Evolutionary conservation across 2,888 invertebrate genomes (phyloP).

Genomic region (Plebejus anna): DNA sequence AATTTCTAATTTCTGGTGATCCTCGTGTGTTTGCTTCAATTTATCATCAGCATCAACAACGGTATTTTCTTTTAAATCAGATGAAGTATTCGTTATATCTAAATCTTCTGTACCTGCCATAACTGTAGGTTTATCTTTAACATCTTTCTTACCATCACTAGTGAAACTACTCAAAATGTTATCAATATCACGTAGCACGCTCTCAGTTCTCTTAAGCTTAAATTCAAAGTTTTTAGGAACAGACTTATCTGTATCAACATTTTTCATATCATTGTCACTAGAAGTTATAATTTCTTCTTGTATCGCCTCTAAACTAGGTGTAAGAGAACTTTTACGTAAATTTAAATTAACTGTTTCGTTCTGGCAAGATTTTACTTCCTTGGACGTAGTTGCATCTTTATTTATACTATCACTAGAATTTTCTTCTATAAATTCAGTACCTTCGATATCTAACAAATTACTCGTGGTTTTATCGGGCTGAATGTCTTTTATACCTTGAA

Average conservation of each 20-base stretch:
- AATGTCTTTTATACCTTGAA: slow-evolving; percentile 54
- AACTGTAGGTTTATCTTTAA: slow-evolving; percentile 16
- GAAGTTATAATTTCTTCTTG: slow-evolving; percentile 37
- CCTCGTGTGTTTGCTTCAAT: slow-evolving; percentile 46
- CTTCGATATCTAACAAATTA: slow-evolving; percentile 38
- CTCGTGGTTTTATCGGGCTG: slow-evolving; percentile 36
- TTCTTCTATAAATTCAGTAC: slow-evolving; percentile 55
- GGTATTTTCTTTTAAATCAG: not conserved
- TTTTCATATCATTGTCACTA: slow-evolving; percentile 40
- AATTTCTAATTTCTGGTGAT: slow-evolving; percentile 53
- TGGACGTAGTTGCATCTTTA: slow-evolving; percentile 48
- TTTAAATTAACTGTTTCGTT: slow-evolving; percentile 64
- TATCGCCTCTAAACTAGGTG: slow-evolving; percentile 48
- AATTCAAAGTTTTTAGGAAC: slow-evolving; percentile 52
- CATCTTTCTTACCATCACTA: not conserved
- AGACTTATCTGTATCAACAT: slow-evolving; percentile 46
- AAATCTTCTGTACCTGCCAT: not conserved
- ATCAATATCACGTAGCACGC: slow-evolving; percentile 54
- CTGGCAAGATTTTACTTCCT: slow-evolving; percentile 59
- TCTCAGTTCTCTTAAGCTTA: slow-evolving; percentile 61
- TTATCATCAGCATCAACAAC: slow-evolving; percentile 21
- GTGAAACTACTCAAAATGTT: slow-evolving; percentile 46
- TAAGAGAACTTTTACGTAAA: slow-evolving; percentile 53
- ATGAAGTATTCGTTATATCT: not conserved
- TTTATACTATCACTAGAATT: slow-evolving; percentile 55